Evolutionary conservation across 1,140 invertebrate species (phyloP), one percentile per base, ranked within the genome.

Genomic region (Megathymus violae): DNA sequence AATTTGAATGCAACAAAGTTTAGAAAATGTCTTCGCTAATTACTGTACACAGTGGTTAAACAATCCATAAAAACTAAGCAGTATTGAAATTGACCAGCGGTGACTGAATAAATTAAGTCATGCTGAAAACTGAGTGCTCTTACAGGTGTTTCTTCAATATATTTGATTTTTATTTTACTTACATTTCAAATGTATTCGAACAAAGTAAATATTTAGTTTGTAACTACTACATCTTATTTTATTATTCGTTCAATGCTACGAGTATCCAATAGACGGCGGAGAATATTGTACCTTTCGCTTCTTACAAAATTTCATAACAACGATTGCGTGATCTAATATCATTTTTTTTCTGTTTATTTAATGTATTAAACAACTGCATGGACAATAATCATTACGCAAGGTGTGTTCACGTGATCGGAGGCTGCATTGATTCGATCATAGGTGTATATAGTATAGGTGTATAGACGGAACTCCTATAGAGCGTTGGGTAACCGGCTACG

Each of bases 381-480:
- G 67, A 74, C 71, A 78, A 75, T 67, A 63, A 74, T 62, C 47
- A 68, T 89, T 86, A 78, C 83, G 79, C 79, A 85, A 87, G 69
- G 31, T 43, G 60, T 62, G 68, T 77, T 87, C 84, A 87, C 86
- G 84, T 89, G 82, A 85, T 82, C 67, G 69, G 70, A 47, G 67
- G 78, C 82, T 74, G 71, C 82, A 78, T 78, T 80, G 68, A 76
- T 50, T 67, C 68, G 69, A 72, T 74, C 76, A 71, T 66, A 65
- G 38, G 60, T 68, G 60, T 44, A 54, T 47, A 65, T 71, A 71
- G 38, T 69, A 56, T 67, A 75, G 59, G 60, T 76, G 70, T 86
- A 88, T 86, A 76, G 81, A 80, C 76, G 75, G 79, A 87, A 83
- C 78, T 76, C 75, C 76, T 85, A 88, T 90, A 74, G 70, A 69